Base-by-base conservation (phyloP, 1,140 invertebrate genomes). In the Phthorimaea operculella region DNA sequence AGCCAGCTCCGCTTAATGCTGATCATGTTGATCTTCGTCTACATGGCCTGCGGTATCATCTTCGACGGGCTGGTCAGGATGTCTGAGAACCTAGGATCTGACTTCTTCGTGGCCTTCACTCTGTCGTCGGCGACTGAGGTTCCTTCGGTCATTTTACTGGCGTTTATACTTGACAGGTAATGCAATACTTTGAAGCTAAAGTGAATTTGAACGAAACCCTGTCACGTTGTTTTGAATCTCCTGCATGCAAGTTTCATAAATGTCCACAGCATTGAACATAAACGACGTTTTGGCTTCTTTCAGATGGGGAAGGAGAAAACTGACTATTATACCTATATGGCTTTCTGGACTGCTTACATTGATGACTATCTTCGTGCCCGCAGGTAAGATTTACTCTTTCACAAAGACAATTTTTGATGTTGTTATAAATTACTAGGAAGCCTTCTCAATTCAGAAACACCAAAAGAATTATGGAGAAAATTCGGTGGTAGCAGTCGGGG, bases 51-150 rank as follows among this genome's bases (percentile, higher is more conserved):
- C 49, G 89, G 87, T 1, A 66, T 92, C 17, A 87, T 90, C 17
- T 92, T 92, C 68, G 91, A 92, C 60, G 90, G 90, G 0, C 89
- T 92, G 59, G 89, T 91, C 8, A 85, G 91, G 34, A 89, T 90
- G 58, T 87, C 91, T 6, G 89, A 90, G 33, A 81, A 88, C 4
- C 79, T 92, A 1, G 89, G 88, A 1, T 81, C 90, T 47, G 89
- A 90, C 62, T 88, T 91, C 44, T 93, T 92, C 65, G 81, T 91
- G 28, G 90, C 90, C 1, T 92, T 92, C 72, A 90, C 90, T 0
- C 65, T 92, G 2, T 89, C 91, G 0, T 90, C 90, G 1, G 87
- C 89, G 8, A 90, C 91, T 0, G 91, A 93, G 76, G 85, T 93
- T 49, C 91, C 92, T 0, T 91, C 91, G 5, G 91, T 92, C 15